These are phyloP conservation scores for Porphyrio hochstetteri DNA, from an alignment of 2,113 vertebrate species.

Conservation along the genomic window DNA sequence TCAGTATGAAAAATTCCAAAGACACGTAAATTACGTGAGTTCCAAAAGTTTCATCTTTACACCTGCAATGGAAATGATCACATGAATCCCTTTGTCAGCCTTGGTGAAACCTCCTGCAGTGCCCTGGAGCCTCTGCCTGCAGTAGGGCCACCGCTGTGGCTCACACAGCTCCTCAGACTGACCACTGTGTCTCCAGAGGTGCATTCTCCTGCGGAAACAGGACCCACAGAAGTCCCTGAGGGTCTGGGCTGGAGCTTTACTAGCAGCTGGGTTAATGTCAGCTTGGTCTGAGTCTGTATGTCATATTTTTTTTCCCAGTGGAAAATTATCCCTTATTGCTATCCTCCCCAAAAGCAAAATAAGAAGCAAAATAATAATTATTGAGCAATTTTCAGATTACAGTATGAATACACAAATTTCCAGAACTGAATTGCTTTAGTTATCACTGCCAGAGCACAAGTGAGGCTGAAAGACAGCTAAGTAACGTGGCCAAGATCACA, in stretches of 20 bases:
- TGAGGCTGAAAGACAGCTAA: not conserved
- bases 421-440: not conserved
- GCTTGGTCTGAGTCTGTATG: not conserved
- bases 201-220: not conserved
- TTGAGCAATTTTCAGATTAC: not conserved
- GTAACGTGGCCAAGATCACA: not conserved
- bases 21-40: not conserved
- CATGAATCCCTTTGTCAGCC: fast-evolving
- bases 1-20: not conserved
- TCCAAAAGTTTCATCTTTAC: not conserved
- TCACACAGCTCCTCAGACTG: not conserved
- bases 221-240: fast-evolving
- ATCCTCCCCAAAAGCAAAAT: not conserved
- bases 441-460: not conserved
- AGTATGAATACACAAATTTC: not conserved
- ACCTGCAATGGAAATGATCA: not conserved
- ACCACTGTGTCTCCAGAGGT: not conserved
- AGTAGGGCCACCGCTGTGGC: not conserved
- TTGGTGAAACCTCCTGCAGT: not conserved
- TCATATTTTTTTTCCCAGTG: not conserved
- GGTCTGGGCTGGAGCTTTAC: not conserved
- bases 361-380: not conserved
- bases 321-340: not conserved
- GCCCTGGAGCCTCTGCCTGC: not conserved
- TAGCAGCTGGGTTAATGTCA: not conserved